phyloP scores from a whole-genome alignment of 2,888 invertebrate genomes.

The Anaspis maculata region DNA sequence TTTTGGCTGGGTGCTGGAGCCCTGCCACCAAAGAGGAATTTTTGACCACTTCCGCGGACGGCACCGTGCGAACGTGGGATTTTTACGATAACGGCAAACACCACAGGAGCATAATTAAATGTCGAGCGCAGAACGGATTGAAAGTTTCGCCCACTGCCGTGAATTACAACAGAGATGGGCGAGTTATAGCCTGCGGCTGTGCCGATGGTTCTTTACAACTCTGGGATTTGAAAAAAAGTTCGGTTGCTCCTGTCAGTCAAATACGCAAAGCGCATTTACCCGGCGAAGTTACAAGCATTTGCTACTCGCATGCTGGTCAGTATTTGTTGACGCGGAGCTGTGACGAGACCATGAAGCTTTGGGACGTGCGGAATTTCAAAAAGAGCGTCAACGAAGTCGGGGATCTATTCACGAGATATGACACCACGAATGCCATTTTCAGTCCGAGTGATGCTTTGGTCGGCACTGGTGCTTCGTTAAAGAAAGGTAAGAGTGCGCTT shows the following conservation, averaged over 20 bases:
- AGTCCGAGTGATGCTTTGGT: constrained; percentile 89
- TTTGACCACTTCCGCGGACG: constrained; percentile 88
- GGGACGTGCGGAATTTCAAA: constrained; percentile 84
- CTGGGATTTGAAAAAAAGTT: constrained; percentile 92
- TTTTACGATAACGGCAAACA: constrained; percentile 63
- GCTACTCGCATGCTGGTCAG: constrained; percentile 81
- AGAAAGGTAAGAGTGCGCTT: constrained; percentile 52
- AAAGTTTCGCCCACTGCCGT: constrained; percentile 53
- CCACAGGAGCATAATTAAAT: constrained; percentile 79
- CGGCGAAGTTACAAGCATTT: constrained; percentile 72
- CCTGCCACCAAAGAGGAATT: constrained; percentile 87
- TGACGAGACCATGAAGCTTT: constrained; percentile 91
- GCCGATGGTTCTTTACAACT: constrained; percentile 92
- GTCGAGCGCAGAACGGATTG: constrained; percentile 76
- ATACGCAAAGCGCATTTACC: constrained; percentile 75
- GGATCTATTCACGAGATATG: constrained; percentile 75
- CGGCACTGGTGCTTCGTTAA: constrained; percentile 78
- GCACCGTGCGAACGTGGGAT: constrained; percentile 88
- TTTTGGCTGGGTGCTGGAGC: constrained; percentile 91
- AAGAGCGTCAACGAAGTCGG: constrained; percentile 61
- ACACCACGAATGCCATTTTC: constrained; percentile 73
- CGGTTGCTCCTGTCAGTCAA: constrained; percentile 76
- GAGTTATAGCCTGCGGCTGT: constrained; percentile 84
- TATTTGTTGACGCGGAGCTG: constrained; percentile 73
- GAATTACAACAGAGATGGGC: constrained; percentile 61